Base-by-base conservation (phyloP, 2,113 vertebrate species). In the Toxostoma redivivum region DNA sequence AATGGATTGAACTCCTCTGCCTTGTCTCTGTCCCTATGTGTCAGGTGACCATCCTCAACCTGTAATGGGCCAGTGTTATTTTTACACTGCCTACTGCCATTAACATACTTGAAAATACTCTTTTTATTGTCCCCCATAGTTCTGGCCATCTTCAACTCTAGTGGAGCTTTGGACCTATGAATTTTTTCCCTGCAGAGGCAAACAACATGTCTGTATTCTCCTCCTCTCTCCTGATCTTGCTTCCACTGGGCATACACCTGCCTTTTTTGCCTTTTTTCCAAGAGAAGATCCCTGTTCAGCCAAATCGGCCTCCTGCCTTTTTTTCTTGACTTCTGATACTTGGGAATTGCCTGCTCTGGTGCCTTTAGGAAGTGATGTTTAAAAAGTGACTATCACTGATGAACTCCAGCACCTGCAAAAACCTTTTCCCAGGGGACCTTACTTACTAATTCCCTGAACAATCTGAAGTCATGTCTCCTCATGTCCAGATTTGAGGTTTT, bases 151-250 rank as follows among this genome's bases (percentile, higher is more conserved):
- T 69, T 69, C 15, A 69, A 12, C 15, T 61, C 47, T 22, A 60
- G 45, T 1, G 45, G 64, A 53, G 10, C 23, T 78, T 53, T n/a
- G 12, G 19, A 27, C 5, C 5, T 13, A 30, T 1, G 1, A 23
- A 23, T 53, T 53, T 69, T 38, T n/a, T 70, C 28, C 28, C 23
- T 9, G 2, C 33, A 60, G 18, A 45, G 28, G 28, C 12, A 60
- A 37, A 38, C 7, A 69, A 12, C 7, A 10, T 45, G 7, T 28
- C 33, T 53, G 10, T n/a, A 45, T 33, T 60, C 54, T 67, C 67
- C 12, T 35, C 18, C 13, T 44, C 28, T 38, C 38, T 38, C 15
- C n/a, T 53, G 15, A n/a, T 61, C 38, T 61, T 45, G 8, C 23
- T 78, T 86, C 47, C 45, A n/a, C 54, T 45, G 47, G 28, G 23